Percentiles rank a stretch among this genome's conserved stretches.
Conservation (phyloP, 2,113 vertebrate genomes). For the Oreochromis spilurus region DNA sequence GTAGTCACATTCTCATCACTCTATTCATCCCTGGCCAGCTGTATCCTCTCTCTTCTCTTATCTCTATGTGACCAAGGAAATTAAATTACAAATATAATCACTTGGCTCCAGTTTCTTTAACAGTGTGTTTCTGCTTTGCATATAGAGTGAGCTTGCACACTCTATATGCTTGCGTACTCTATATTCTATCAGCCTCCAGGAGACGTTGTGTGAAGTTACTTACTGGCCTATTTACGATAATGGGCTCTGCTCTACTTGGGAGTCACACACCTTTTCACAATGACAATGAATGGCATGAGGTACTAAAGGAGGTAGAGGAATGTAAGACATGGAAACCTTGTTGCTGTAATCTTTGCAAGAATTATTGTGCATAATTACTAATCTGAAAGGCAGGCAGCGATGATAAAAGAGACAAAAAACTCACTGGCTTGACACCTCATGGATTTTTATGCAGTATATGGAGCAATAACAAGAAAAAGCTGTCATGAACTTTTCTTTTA, state of each 20-base stretch:
- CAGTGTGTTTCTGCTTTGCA: slow-evolving; percentile 69
- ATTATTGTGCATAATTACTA: not conserved
- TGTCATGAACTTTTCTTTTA: not conserved
- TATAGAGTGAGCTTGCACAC: slow-evolving; percentile 66
- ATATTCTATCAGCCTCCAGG: slow-evolving; percentile 31
- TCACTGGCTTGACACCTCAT: not conserved
- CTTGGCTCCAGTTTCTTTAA: slow-evolving; percentile 64
- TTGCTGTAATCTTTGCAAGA: not conserved
- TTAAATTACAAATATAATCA: slow-evolving; percentile 81
- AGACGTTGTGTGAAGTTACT: slow-evolving; percentile 59
- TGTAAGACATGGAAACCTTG: not conserved
- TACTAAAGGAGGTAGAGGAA: not conserved
- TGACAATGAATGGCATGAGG: slow-evolving; percentile 33
- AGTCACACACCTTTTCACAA: slow-evolving; percentile 51
- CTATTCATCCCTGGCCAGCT: slow-evolving; percentile 56
- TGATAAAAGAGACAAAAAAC: not conserved
- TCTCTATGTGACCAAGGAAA: slow-evolving; percentile 73
- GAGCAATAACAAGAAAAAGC: not conserved
- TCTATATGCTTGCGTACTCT: not conserved
- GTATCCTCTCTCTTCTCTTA: slow-evolving; percentile 60
- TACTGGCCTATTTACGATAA: slow-evolving; percentile 70
- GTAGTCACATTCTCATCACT: slow-evolving; percentile 49
- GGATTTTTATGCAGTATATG: not conserved
- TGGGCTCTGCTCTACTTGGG: slow-evolving; percentile 52
- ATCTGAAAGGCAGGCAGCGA: not conserved